These are phyloP conservation scores for Ciona savignyi DNA, from an alignment of 23 tunicate species.

Conservation along the genomic window DNA sequence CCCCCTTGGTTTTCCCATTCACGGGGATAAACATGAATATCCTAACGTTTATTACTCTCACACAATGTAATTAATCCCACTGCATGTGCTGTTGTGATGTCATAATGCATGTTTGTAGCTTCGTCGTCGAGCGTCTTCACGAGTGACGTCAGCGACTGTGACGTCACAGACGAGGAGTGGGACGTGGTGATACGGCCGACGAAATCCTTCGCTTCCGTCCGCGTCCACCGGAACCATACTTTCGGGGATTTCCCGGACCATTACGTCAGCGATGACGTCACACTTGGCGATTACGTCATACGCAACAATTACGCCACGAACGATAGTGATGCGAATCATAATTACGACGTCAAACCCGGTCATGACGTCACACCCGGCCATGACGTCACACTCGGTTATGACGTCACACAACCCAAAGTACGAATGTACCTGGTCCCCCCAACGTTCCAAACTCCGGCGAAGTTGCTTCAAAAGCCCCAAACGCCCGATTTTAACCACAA, in stretches of 20 bases:
- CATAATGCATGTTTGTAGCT: constrained; percentile 12
- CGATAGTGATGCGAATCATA: too few species aligned
- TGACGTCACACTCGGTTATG: too few species aligned
- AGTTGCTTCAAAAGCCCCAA: too few species aligned
- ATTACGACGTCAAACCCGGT: too few species aligned
- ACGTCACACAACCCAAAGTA: too few species aligned
- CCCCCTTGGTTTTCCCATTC: too few species aligned
- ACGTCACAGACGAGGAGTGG: constrained; percentile 19
- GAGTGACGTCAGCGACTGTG: background rate
- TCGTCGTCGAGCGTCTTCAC: background rate
- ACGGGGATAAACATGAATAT: too few species aligned
- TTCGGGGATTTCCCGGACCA: background rate
- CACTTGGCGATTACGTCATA: too few species aligned
- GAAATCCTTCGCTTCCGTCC: background rate
- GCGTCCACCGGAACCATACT: background rate
- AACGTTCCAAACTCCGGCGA: background rate
- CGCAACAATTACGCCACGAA: background rate
- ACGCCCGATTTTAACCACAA: too few species aligned
- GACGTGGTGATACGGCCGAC: constrained; percentile 16
- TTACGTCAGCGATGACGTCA: background rate
- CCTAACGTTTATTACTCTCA: too few species aligned
- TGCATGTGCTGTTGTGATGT: background rate
- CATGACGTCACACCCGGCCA: too few species aligned
- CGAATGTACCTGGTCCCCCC: too few species aligned
- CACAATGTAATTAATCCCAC: background rate